A percentile compares a stretch with the other conserved stretches of the same genome.
Conservation (phyloP, 2,888 invertebrate genomes). For the Cryptocheilus praepositus region DNA sequence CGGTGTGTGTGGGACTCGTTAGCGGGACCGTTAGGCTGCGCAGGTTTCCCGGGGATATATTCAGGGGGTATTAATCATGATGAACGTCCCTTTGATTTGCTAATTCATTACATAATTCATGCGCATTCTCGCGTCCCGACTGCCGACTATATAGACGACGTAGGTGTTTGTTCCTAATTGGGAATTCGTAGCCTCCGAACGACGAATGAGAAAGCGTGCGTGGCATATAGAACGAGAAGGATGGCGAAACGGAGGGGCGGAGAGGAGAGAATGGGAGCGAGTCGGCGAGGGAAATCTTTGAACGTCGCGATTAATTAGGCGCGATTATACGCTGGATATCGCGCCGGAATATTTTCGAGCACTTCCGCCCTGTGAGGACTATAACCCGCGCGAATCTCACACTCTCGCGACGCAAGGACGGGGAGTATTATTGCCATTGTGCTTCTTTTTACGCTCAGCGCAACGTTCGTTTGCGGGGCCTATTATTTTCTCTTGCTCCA, state of each 20-base stretch:
- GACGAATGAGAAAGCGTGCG: slow-evolving; percentile 20
- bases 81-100: slow-evolving; percentile 33
- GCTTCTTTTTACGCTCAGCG: no score
- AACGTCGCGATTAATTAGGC: slow-evolving; percentile 43
- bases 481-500: no score
- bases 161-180: slow-evolving; percentile 59
- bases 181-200: slow-evolving; percentile 46
- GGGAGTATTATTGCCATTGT: slow-evolving; percentile 7
- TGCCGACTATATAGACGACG: slow-evolving; percentile 1
- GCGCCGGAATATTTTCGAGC: not conserved
- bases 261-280: no score
- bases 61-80: slow-evolving; percentile 41
- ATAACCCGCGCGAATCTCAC: not conserved
- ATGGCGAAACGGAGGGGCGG: not conserved
- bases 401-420: slow-evolving; percentile 7
- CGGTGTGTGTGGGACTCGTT: slow-evolving; percentile 10
- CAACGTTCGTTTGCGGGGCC: no score
- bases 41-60: slow-evolving; percentile 38
- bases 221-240: slow-evolving; percentile 4
- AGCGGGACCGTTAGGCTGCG: slow-evolving; percentile 11
- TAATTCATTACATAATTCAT: slow-evolving; percentile 65
- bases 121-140: slow-evolving; percentile 38
- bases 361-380: not conserved
- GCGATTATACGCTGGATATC: slow-evolving; percentile 10
- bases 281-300: slow-evolving; percentile 18